These are phyloP conservation scores for Idaea biselata DNA, from an alignment of 2,888 invertebrate genomes.

Conservation along the genomic window DNA sequence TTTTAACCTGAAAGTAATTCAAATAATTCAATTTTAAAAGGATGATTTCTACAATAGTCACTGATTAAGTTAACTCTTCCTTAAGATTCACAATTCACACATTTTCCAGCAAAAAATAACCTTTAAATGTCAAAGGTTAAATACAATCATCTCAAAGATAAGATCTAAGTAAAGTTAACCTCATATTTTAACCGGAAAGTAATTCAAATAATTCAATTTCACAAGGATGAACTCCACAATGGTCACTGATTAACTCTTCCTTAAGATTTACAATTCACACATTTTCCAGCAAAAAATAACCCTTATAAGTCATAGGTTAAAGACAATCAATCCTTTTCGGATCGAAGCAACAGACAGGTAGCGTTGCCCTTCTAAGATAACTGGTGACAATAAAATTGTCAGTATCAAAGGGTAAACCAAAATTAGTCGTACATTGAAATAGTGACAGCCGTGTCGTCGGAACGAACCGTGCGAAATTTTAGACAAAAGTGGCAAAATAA, in stretches of 20 bases:
- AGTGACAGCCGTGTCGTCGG: slow-evolving; percentile 54
- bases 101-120: too few relatives aligned
- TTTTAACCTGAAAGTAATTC: not conserved
- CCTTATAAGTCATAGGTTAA: slow-evolving; percentile 59
- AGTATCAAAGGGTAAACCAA: slow-evolving; percentile 64
- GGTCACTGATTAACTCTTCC: slow-evolving; percentile 49
- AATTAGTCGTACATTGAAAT: slow-evolving; percentile 76
- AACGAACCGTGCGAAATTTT: slow-evolving; percentile 78
- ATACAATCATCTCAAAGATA: too few relatives aligned
- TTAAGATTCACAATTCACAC: slow-evolving; percentile 40
- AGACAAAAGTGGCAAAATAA: slow-evolving; percentile 49
- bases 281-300: slow-evolving; percentile 50
- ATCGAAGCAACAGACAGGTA: slow-evolving; percentile 57
- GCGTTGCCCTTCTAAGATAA: slow-evolving; percentile 56
- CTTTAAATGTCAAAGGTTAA: too few relatives aligned
- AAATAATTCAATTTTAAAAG: not conserved
- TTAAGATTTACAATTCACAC: slow-evolving; percentile 40
- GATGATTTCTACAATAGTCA: slow-evolving; percentile 35
- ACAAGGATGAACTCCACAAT: slow-evolving; percentile 34
- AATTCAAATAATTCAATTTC: not conserved
- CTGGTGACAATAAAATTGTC: slow-evolving; percentile 49
- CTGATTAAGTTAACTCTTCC: slow-evolving; percentile 51
- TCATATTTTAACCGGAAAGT: not conserved
- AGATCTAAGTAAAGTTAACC: slow-evolving; percentile 36
- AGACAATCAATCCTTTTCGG: slow-evolving; percentile 63